Evolutionary conservation across 2,113 vertebrate genomes (phyloP), one percentile per base, ranked within the genome.

Genomic region (Numenius arquata): DNA sequence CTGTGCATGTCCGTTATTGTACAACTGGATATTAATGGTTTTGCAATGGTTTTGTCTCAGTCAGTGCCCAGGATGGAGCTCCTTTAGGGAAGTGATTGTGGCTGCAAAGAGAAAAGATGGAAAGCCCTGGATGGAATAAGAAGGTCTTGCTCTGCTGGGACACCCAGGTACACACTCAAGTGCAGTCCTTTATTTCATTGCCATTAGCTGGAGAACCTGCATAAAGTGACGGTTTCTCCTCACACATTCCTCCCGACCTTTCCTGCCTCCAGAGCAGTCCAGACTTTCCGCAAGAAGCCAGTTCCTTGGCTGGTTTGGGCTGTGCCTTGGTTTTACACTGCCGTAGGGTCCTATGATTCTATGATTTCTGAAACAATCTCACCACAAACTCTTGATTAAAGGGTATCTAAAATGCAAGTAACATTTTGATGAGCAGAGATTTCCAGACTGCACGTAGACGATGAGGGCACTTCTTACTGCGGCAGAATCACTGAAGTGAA

Each of bases 1-100:
- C 15, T 21, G 38, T 1, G 2, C 8, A 2, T 12, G 12, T 15
- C n/a, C 0, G 0, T 32, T 63, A 14, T 16, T 13, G 21, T 27
- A 38, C n/a, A 19, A 18, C 26, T 52, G 65, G 25, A 2, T 34
- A 41, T 17, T 3, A 41, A 29, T 5, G 15, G 70, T 36, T 63
- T 41, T 30, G 22, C 15, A 67, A n/a, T 59, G 36, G 25, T 11
- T 22, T 11, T 11, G 47, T 32, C 47, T 17, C 55, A n/a, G 67
- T 8, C 55, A 15, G 40, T 7, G 19, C n/a, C 47, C 22, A 15
- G 7, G 45, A 13, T 8, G n/a, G 13, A 72, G 15, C 30, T 65
- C 21, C 21, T 36, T 63, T 34, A 68, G 30, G 25, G 67, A 38
- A 80, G 50, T 26, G 41, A 8, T 3, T n/a, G 26, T 27, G 11